Conservation (phyloP, 2,888 invertebrate species). For the Notocelia uddmanniana region DNA sequence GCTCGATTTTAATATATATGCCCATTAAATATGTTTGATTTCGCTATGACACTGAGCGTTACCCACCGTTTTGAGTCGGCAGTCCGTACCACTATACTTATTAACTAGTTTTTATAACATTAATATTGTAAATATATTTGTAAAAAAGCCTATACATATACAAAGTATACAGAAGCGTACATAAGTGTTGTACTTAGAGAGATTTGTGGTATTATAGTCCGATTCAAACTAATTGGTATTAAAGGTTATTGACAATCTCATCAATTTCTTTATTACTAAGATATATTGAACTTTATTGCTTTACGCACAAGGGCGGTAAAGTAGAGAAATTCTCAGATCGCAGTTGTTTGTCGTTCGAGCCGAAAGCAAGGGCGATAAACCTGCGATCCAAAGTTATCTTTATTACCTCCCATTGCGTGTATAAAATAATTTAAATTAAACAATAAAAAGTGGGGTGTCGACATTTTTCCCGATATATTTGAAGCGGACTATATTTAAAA, state of each 20-base stretch:
- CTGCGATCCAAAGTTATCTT: background rate
- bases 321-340: background rate
- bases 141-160: conserved; percentile 79
- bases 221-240: conserved; percentile 6
- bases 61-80: conserved; percentile 20
- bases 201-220: conserved; percentile 54
- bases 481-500: conserved; percentile 54
- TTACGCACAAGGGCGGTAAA: too few relatives aligned
- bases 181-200: conserved; percentile 70
- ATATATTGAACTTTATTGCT: too few relatives aligned
- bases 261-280: too few relatives aligned
- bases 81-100: conserved; percentile 53
- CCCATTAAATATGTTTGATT: background rate
- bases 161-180: conserved; percentile 61
- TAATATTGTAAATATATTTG: conserved; percentile 70
- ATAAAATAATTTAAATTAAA: background rate
- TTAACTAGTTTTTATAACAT: conserved; percentile 62
- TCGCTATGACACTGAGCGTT: conserved; percentile 22
- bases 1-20: background rate
- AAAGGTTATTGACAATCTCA: background rate
- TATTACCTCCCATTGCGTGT: background rate
- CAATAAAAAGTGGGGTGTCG: background rate
- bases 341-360: background rate
- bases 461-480: background rate
- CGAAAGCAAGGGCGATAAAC: background rate